Base-by-base conservation (phyloP, 1,140 invertebrate species). In the Frieseomelitta varia region DNA sequence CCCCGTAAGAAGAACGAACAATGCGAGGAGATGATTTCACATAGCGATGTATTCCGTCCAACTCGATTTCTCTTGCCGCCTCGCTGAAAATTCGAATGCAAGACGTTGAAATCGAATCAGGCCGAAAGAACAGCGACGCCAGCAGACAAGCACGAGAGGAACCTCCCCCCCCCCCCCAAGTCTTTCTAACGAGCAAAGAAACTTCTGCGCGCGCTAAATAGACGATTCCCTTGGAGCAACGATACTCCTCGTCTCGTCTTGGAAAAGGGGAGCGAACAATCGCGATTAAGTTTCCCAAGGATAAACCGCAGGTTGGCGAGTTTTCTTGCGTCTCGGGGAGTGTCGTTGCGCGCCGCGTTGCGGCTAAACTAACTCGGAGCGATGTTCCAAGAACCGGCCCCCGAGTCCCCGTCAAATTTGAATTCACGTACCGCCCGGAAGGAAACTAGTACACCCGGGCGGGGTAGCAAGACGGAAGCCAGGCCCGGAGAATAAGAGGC, bases 321-420 rank as follows among this genome's bases (percentile, higher is more conserved):
- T 75, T 75, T 81, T 75, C 71, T 75, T 65, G 30, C 58, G 30
- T 51, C 53, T 47, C n/a, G 21, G 19, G 24, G 8, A 55, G 63
- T 34, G 30, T 73, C n/a, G 51, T 68, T 71, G 68, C 68, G 30
- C 24, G 8, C 11, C 63, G 30, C n/a, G n/a, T n/a, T n/a, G n/a
- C 14, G 39, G 39, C 47, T 47, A 82, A 75, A 76, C 73, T 75
- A 75, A 75, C 65, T 79, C 75, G 65, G 47, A 11, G 30, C 73
- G 27, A 83, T 79, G 71, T 68, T 78, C 81, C 12, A 69, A 77
- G 74, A 83, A n/a, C 53, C n/a, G 10, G 61, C 24, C 39, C 39
- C 39, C 61, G 73, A 21, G 74, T 30, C 67, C 51, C 67, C 67
- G 75, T 83, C 81, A 83, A 83, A 83, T 83, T 58, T 83, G 67